These are phyloP conservation scores for Diuraphis noxia DNA, from an alignment of 1,140 invertebrate genomes.

Conservation along the genomic window DNA sequence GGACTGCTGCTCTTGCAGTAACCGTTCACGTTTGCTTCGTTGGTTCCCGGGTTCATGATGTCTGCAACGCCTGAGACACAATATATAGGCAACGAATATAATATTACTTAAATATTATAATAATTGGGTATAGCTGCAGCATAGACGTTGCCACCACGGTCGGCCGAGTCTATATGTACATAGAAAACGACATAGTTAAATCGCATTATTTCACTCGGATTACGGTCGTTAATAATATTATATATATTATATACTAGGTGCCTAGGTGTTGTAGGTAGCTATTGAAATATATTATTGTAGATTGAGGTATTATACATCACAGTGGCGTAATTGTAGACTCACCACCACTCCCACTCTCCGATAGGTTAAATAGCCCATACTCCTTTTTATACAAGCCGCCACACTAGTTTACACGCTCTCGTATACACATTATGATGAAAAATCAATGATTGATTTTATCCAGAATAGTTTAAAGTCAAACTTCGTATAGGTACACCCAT, in stretches of 20 bases:
- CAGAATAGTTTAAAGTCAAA: background rate
- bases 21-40: constrained; percentile 39
- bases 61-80: background rate
- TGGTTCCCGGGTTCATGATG: background rate
- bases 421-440: background rate
- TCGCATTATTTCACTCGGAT: background rate
- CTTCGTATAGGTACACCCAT: too few species aligned
- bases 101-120: background rate
- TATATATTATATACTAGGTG: too few species aligned
- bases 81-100: background rate
- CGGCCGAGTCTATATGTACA: background rate
- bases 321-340: background rate
- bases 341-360: too few species aligned
- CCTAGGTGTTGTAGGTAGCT: too few species aligned
- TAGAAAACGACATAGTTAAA: background rate
- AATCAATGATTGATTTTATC: background rate
- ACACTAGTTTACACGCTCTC: too few species aligned
- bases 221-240: background rate
- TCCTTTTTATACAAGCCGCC: background rate
- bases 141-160: too few species aligned
- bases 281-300: background rate
- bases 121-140: background rate
- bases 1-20: constrained; percentile 50
- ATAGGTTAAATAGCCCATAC: too few species aligned
- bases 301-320: background rate